A percentile compares a stretch with the other conserved stretches of the same genome.
Conservation (phyloP, 2,113 vertebrate species). For the Balaeniceps rex region DNA sequence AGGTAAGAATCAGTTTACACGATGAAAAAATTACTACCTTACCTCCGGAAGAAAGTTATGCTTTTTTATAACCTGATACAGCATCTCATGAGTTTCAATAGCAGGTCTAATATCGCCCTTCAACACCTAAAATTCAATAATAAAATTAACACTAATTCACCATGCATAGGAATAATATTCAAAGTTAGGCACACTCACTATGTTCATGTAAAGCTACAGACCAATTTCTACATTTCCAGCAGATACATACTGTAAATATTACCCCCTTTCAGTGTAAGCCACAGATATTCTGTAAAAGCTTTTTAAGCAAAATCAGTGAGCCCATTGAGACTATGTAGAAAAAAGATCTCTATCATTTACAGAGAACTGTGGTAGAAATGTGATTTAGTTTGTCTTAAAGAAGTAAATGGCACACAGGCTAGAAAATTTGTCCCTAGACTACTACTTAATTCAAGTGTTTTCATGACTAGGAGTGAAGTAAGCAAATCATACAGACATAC, state of each 20-base stretch:
- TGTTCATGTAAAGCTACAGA: neutral
- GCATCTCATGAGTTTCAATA: slow-evolving; percentile 99
- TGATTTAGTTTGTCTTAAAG: neutral
- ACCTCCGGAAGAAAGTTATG: slow-evolving; percentile 99
- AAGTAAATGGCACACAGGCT: neutral
- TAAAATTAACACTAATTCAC: neutral
- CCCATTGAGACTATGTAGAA: neutral
- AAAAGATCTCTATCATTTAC: neutral
- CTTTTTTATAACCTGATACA: slow-evolving; percentile 99
- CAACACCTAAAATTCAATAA: slow-evolving; percentile 81
- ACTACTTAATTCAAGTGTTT: neutral
- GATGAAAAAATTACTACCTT: slow-evolving; percentile 5
- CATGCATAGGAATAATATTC: neutral
- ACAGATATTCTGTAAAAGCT: neutral
- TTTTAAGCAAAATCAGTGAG: neutral
- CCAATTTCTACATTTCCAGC: neutral
- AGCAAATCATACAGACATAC: neutral
- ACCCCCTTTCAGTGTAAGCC: neutral
- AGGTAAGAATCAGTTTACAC: neutral
- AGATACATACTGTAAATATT: neutral
- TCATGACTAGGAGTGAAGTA: neutral
- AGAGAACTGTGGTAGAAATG: neutral
- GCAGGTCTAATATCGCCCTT: slow-evolving; percentile 98
- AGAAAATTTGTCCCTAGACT: neutral
- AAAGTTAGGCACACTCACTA: neutral